phyloP scores from a whole-genome alignment of 1,140 invertebrate species.

The Ooceraea biroi region DNA sequence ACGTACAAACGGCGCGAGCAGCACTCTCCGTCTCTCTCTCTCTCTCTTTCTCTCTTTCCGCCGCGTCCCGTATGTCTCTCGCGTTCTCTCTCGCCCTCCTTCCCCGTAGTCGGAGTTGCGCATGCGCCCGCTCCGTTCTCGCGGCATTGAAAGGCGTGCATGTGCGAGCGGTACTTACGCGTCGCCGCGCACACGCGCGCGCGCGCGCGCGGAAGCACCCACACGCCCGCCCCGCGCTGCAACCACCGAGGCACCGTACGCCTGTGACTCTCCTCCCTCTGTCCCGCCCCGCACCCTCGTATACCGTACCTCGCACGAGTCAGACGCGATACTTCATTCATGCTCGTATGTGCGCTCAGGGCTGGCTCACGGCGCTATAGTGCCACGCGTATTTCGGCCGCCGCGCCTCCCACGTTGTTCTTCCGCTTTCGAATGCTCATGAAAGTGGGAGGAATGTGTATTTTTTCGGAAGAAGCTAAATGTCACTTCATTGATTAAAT shows the following conservation, averaged over 20 bases:
- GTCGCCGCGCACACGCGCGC: neutral
- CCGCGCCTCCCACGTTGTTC: conserved; percentile 23
- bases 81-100: conserved; percentile 15
- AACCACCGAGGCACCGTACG: conserved; percentile 73
- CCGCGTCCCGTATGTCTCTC: neutral
- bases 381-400: conserved; percentile 28
- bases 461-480: too few species aligned
- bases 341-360: conserved; percentile 87
- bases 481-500: neutral
- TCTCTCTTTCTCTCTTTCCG: conserved; percentile 50
- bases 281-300: conserved; percentile 62
- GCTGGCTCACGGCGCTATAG: conserved; percentile 55
- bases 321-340: conserved; percentile 88
- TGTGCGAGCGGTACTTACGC: conserved; percentile 36
- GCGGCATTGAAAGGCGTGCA: conserved; percentile 43
- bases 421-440: neutral
- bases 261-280: conserved; percentile 21
- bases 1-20: conserved; percentile 66
- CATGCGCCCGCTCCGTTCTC: conserved; percentile 58
- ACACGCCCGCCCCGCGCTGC: conserved; percentile 69
- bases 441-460: neutral
- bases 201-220: conserved; percentile 20
- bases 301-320: conserved; percentile 69
- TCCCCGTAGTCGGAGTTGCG: conserved; percentile 69
- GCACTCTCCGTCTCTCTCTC: conserved; percentile 63